Base-by-base conservation (phyloP, 1,140 invertebrate species). In the Aphis gossypii region DNA sequence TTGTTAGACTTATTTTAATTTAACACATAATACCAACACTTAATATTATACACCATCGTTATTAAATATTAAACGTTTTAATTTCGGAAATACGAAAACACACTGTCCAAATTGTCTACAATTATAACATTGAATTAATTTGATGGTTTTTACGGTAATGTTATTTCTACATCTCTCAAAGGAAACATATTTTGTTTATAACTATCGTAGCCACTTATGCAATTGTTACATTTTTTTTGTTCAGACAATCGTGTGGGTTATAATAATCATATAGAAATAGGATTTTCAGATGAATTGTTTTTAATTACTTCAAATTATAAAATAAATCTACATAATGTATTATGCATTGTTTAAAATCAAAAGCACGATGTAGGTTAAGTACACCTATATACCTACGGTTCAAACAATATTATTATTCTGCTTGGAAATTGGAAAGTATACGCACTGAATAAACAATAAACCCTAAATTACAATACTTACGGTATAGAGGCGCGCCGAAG, bases 1-100 rank as follows among this genome's bases (percentile, higher is more conserved):
- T 76, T n/a, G 60, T 76, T 68, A 68, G 11, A 68, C 30, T n/a
- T 68, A 68, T n/a, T n/a, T 76, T 76, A 76, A n/a, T 76, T 76
- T 76, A 76, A 76, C n/a, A 35, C 60, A 76, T 4, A 18, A n/a
- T 76, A n/a, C n/a, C n/a, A 35, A n/a, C 4, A 76, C 30, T 76
- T 18, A 18, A n/a, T 18, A n/a, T 23, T n/a, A 14, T 68, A 68
- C 14, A 76, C 60, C 30, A 76, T 18, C 3, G 60, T 76, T 76
- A 76, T 76, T 76, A 76, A 76, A 76, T 35, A n/a, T 76, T 76
- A n/a, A 76, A 76, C 60, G 60, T 76, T 76, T 76, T 76, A 76
- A 76, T 76, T 76, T 76, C 60, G 14, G 14, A 76, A 76, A 76
- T 21, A 68, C 60, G n/a, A 68, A 68, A n/a, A 35, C 60, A 76